A percentile compares a stretch with the other conserved stretches of the same genome.
These are phyloP conservation scores for Chaetura pelagica DNA, from an alignment of 2,113 vertebrate species.

Conservation along the genomic window DNA sequence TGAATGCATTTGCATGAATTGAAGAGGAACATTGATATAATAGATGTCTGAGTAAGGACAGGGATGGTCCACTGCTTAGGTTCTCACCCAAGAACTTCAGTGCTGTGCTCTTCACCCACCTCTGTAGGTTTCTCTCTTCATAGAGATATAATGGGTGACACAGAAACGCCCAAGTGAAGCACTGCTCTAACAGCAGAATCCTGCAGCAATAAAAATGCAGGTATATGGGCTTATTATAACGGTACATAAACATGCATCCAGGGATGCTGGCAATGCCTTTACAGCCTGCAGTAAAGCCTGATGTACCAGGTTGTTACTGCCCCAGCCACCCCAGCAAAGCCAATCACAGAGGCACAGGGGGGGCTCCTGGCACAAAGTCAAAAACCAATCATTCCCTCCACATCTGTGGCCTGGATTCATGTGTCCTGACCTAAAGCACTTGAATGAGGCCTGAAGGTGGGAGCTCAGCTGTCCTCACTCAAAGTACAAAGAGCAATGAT, in stretches of 20 bases:
- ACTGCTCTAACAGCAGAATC: background rate
- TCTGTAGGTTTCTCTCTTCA: background rate
- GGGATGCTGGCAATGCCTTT: background rate
- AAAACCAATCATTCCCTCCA: fast-evolving
- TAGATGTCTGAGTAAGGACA: background rate
- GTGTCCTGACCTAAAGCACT: fast-evolving
- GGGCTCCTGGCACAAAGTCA: background rate
- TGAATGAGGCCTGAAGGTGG: background rate
- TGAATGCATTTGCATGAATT: background rate
- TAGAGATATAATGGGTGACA: background rate
- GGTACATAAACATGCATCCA: background rate
- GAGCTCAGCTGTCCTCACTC: background rate
- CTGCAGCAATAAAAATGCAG: background rate
- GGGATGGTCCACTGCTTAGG: background rate
- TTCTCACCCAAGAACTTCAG: background rate
- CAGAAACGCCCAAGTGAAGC: background rate
- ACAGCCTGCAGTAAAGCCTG: background rate
- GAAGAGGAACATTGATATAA: background rate
- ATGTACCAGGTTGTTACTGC: background rate
- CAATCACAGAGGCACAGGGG: background rate
- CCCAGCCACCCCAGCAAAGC: background rate
- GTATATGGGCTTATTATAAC: background rate
- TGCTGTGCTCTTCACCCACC: background rate
- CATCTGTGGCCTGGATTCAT: background rate
- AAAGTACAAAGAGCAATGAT: background rate